These are phyloP conservation scores for Brachirus orientalis DNA, from an alignment of 2,113 vertebrate genomes.

Conservation along the genomic window DNA sequence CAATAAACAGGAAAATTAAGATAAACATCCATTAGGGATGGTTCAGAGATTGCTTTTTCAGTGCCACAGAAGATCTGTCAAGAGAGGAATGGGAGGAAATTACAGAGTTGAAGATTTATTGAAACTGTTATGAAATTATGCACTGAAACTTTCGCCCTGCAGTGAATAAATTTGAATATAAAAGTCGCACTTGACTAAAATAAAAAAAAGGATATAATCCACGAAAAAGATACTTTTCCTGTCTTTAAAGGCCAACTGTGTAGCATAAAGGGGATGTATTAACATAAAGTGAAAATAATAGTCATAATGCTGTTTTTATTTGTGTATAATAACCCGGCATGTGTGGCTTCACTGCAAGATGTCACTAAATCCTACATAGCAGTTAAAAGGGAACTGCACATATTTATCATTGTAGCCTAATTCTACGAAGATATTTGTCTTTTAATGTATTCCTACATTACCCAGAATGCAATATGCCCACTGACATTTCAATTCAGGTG, in stretches of 20 bases:
- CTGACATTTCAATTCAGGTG: no score
- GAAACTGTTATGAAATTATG: conserved; percentile 19
- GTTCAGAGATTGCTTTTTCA: conserved; percentile 36
- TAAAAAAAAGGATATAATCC: no score
- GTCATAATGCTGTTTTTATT: not conserved
- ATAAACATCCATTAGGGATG: conserved; percentile 46
- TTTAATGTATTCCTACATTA: no score
- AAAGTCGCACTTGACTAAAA: no score
- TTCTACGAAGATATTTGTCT: no score
- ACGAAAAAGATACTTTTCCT: no score
- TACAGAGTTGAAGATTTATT: conserved; percentile 26
- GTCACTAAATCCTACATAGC: not conserved
- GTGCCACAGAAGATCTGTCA: conserved; percentile 30
- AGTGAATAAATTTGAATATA: not conserved
- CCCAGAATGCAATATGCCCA: no score
- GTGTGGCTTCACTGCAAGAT: no score
- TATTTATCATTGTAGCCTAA: no score
- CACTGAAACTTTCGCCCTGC: not conserved
- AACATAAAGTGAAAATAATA: not conserved
- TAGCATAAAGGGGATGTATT: no score
- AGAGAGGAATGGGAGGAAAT: conserved; percentile 8
- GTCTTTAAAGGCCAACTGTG: no score
- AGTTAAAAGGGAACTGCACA: no score
- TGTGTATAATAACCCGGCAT: not conserved
- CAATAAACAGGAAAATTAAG: conserved; percentile 55